phyloP scores from a whole-genome alignment of 2,113 vertebrate genomes.

The Cinclus cinclus region DNA sequence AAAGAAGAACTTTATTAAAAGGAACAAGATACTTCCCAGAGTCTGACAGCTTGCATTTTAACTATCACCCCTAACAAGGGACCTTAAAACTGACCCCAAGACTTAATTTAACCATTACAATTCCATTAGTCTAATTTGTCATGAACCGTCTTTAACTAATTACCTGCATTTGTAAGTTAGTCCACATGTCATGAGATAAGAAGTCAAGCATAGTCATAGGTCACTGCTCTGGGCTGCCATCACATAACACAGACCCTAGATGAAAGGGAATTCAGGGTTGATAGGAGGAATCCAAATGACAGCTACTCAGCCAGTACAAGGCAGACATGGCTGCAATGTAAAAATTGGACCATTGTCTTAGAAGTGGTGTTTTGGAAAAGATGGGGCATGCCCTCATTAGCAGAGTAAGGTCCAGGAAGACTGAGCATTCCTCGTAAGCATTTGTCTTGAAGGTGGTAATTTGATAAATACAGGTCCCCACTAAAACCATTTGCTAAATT shows the following conservation, averaged over 20 bases:
- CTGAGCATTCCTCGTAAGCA: not conserved
- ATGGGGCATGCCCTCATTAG: slow-evolving; percentile 60
- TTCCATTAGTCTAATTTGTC: slow-evolving; percentile 71
- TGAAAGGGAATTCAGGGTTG: slow-evolving; percentile 61
- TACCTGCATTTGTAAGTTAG: slow-evolving; percentile 70
- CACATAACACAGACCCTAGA: slow-evolving; percentile 52
- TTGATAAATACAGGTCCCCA: slow-evolving; percentile 35
- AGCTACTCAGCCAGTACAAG: slow-evolving; percentile 48
- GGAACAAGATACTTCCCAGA: slow-evolving; percentile 52
- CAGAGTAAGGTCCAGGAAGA: slow-evolving; percentile 11
- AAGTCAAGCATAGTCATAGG: slow-evolving; percentile 61
- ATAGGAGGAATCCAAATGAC: slow-evolving; percentile 64
- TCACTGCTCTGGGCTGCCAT: slow-evolving; percentile 54
- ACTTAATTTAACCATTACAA: slow-evolving; percentile 69
- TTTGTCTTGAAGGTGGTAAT: slow-evolving; percentile 53
- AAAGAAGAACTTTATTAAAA: slow-evolving; percentile 53
- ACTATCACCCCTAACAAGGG: slow-evolving; percentile 41
- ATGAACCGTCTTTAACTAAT: slow-evolving; percentile 71
- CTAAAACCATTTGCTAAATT: slow-evolving; percentile 37
- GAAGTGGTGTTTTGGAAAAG: slow-evolving; percentile 53
- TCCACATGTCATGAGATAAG: slow-evolving; percentile 64
- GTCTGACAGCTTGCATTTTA: slow-evolving; percentile 49
- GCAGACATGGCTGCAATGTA: slow-evolving; percentile 4
- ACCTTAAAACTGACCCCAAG: slow-evolving; percentile 57
- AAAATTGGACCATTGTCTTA: slow-evolving; percentile 46